Evolutionary conservation across 37 sponge, comb jelly and placozoan genomes (phyloP).

Genomic region (Axinella damicornis): DNA sequence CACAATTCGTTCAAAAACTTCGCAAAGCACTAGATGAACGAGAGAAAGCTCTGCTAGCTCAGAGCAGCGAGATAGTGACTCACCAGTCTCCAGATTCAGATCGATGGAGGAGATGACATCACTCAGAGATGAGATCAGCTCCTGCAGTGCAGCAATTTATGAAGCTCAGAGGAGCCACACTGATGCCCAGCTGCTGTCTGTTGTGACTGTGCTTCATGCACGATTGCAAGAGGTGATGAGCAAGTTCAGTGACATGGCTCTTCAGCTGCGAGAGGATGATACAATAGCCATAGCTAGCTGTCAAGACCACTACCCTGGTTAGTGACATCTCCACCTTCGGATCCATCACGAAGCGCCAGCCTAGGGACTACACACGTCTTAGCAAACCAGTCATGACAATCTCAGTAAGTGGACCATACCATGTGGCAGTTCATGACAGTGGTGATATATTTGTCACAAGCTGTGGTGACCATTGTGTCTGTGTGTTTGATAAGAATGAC

Average conservation of each 20-base stretch:
- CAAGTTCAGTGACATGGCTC: constrained; percentile 1
- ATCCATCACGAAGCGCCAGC: neutral
- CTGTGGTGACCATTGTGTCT: too few species aligned
- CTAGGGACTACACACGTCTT: too few species aligned
- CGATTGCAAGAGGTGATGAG: neutral
- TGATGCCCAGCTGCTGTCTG: constrained; percentile 1
- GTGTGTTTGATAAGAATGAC: too few species aligned
- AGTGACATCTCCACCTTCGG: too few species aligned
- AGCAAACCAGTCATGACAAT: too few species aligned
- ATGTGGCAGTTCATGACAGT: too few species aligned
- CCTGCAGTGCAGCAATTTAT: neutral
- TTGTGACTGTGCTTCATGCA: constrained; percentile 7
- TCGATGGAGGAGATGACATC: constrained; percentile 1
- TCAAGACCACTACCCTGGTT: too few species aligned
- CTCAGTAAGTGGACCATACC: too few species aligned
- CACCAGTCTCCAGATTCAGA: neutral
- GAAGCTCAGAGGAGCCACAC: neutral
- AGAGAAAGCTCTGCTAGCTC: neutral
- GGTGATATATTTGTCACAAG: too few species aligned
- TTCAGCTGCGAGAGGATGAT: constrained; percentile 20
- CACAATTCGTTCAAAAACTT: neutral
- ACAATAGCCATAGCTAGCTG: too few species aligned
- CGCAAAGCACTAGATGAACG: constrained; percentile 1
- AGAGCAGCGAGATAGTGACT: neutral
- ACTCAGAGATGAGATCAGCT: neutral